These are phyloP conservation scores for Adoxophyes honmai DNA, from an alignment of 1,140 invertebrate species.

Conservation along the genomic window DNA sequence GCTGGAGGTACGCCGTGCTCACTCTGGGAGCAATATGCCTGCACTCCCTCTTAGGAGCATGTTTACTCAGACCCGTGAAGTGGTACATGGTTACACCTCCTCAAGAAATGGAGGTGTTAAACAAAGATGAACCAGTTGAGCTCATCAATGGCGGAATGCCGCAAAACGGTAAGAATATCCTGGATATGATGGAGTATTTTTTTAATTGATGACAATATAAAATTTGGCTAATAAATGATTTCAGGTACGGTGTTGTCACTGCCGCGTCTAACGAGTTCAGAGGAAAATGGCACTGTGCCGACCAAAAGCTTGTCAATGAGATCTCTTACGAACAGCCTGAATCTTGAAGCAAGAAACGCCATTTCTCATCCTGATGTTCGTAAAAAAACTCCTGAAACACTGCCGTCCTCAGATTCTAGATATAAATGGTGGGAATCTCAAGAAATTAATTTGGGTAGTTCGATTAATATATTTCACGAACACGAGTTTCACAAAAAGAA, in stretches of 20 bases:
- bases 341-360: conserved; percentile 50
- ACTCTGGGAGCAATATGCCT: conserved; percentile 77
- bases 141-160: conserved; percentile 45
- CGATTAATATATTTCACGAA: conserved; percentile 66
- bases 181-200: conserved; percentile 9
- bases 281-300: conserved; percentile 28
- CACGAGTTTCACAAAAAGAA: conserved; percentile 27
- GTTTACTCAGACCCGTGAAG: conserved; percentile 78
- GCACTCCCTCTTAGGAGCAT: conserved; percentile 75
- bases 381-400: conserved; percentile 37
- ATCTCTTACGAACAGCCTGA: conserved; percentile 41
- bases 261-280: conserved; percentile 27
- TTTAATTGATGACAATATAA: background rate
- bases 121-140: conserved; percentile 38
- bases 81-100: conserved; percentile 73
- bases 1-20: conserved; percentile 75
- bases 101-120: conserved; percentile 56
- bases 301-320: conserved; percentile 56
- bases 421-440: conserved; percentile 73
- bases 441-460: conserved; percentile 69
- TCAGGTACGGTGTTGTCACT: conserved; percentile 33
- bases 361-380: conserved; percentile 62
- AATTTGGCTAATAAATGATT: conserved; percentile 19
- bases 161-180: conserved; percentile 42
- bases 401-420: conserved; percentile 40